A percentile compares a stretch with the other conserved stretches of the same genome.
Evolutionary conservation across 2,888 invertebrate species (phyloP).

Genomic region (Alviniconcha strummeri): DNA sequence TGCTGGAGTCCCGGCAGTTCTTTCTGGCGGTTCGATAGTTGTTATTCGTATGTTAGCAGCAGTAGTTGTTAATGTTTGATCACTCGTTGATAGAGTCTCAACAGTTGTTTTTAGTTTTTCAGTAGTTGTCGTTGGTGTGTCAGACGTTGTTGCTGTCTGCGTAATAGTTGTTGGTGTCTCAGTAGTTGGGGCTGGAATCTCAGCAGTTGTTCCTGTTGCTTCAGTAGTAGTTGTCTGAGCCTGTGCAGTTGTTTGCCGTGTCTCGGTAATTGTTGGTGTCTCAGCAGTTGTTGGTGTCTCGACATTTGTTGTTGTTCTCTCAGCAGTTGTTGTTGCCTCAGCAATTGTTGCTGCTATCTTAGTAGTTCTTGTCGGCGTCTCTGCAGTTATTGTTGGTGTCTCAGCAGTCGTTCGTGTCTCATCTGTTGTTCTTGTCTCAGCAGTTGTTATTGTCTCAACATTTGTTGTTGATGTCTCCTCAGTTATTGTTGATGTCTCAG

Average conservation of each 20-base stretch:
- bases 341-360: too few relatives aligned
- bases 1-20: background rate
- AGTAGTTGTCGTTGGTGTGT: background rate
- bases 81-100: background rate
- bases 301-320: background rate
- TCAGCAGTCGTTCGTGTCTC: background rate
- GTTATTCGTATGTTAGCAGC: background rate
- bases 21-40: background rate
- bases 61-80: background rate
- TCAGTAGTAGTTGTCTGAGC: too few relatives aligned
- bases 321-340: background rate
- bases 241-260: too few relatives aligned
- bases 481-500: too few relatives aligned
- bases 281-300: background rate
- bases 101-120: background rate
- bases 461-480: too few relatives aligned
- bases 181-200: too few relatives aligned
- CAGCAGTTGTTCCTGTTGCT: too few relatives aligned
- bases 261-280: too few relatives aligned
- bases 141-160: background rate
- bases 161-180: too few relatives aligned
- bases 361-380: background rate
- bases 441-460: too few relatives aligned
- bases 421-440: background rate
- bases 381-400: background rate